A percentile compares a stretch with the other conserved stretches of the same genome.
phyloP scores from a whole-genome alignment of 2,888 invertebrate species.

The Heliconius aoede region DNA sequence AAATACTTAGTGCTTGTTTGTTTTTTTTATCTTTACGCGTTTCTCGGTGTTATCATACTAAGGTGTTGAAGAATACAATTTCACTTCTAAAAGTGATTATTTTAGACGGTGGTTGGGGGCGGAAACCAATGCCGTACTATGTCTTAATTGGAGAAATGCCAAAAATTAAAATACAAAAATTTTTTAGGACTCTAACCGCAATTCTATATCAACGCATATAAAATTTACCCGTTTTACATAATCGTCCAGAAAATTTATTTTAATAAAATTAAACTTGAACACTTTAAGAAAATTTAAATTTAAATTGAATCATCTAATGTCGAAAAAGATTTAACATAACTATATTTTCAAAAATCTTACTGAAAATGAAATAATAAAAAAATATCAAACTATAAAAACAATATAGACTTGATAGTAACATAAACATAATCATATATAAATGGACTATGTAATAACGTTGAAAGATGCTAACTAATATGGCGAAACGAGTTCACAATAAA shows the following conservation, averaged over 20 bases:
- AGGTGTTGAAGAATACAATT: not conserved
- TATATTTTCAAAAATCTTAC: not conserved
- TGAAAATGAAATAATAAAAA: not conserved
- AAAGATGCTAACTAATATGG: constrained; percentile 19
- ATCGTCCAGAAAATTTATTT: not conserved
- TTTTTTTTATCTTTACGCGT: too few species aligned
- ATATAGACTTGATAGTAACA: not conserved
- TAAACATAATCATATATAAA: constrained; percentile 7
- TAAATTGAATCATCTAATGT: too few species aligned
- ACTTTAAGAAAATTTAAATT: not conserved
- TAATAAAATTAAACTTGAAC: not conserved
- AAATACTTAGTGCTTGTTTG: not conserved
- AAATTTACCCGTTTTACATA: not conserved
- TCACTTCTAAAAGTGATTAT: not conserved
- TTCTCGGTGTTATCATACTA: not conserved
- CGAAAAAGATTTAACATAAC: too few species aligned
- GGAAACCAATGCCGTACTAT: not conserved
- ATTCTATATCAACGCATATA: not conserved
- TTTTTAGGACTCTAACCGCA: not conserved
- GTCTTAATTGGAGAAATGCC: not conserved
- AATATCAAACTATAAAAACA: not conserved
- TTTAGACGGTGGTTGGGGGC: not conserved
- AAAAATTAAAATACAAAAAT: not conserved
- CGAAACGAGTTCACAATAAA: constrained; percentile 53
- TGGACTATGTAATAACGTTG: not conserved